phyloP scores from a whole-genome alignment of 2,888 invertebrate genomes.

The Phyllotreta cruciferae region DNA sequence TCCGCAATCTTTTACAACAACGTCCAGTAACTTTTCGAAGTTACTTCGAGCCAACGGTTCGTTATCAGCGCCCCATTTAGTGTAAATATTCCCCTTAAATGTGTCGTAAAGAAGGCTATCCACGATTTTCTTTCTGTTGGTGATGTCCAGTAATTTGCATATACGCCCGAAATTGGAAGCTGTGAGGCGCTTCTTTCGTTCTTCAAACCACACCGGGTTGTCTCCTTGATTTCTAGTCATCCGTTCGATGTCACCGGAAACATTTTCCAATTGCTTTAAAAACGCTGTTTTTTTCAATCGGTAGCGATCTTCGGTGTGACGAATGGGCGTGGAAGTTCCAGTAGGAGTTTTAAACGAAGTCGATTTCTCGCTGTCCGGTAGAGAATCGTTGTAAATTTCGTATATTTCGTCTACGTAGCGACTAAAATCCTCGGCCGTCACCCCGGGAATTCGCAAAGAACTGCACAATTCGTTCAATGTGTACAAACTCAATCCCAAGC shows the following conservation, averaged over 20 bases:
- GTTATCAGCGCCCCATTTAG: conserved; percentile 44
- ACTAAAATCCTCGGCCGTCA: conserved; percentile 41
- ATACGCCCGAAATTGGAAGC: conserved; percentile 51
- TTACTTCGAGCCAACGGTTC: conserved; percentile 42
- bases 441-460: conserved; percentile 42
- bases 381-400: conserved; percentile 42
- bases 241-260: conserved; percentile 37
- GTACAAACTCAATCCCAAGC: conserved; percentile 43
- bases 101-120: conserved; percentile 40
- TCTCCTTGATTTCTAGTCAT: conserved; percentile 43
- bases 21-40: conserved; percentile 41
- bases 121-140: conserved; percentile 40
- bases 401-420: conserved; percentile 42
- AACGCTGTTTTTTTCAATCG: conserved; percentile 39
- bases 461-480: conserved; percentile 46
- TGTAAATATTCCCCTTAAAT: conserved; percentile 45
- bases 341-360: conserved; percentile 14
- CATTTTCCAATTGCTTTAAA: conserved; percentile 38
- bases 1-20: conserved; percentile 41
- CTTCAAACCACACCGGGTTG: conserved; percentile 45
- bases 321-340: conserved; percentile 33
- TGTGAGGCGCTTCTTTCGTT: conserved; percentile 48
- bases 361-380: conserved; percentile 28
- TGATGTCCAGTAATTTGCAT: conserved; percentile 42
- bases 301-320: conserved; percentile 33